Evolutionary conservation across 1,140 invertebrate genomes (phyloP).

Genomic region (Pteromalus puparum): DNA sequence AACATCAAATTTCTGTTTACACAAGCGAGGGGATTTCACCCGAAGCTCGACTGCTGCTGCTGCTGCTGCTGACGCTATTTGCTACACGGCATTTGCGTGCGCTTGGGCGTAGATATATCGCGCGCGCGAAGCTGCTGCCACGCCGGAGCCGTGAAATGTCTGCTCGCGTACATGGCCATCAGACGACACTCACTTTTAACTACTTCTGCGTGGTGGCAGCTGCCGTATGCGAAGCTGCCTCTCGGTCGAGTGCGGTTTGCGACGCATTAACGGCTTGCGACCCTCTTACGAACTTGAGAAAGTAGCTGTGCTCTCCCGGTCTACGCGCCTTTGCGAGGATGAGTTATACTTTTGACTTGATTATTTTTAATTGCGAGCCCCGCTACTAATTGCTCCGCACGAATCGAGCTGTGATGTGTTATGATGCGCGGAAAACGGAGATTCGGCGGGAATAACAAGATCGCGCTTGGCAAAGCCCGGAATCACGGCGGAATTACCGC

Average conservation of each 20-base stretch:
- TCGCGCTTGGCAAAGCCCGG: neutral
- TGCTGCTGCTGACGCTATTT: neutral
- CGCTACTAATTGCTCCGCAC: neutral
- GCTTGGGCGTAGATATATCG: neutral
- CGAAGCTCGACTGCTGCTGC: neutral
- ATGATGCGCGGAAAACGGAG: neutral
- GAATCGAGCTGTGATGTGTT: too few relatives aligned
- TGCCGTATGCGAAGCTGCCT: neutral
- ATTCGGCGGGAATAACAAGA: neutral
- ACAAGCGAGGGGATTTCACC: slow-evolving; percentile 1
- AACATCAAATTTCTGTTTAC: slow-evolving; percentile 31
- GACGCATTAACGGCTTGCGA: slow-evolving; percentile 23
- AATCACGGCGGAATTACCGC: too few relatives aligned
- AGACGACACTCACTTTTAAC: slow-evolving; percentile 54
- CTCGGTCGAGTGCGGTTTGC: neutral
- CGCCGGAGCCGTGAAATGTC: slow-evolving; percentile 3
- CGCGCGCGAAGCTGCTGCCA: neutral
- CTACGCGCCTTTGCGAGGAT: neutral
- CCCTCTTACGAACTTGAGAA: slow-evolving; percentile 52
- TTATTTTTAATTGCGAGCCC: slow-evolving; percentile 5
- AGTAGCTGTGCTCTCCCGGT: slow-evolving; percentile 44
- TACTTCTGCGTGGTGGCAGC: slow-evolving; percentile 28
- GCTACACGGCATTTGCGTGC: neutral
- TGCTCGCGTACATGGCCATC: neutral
- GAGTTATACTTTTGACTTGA: neutral